Percentiles rank a stretch among this genome's conserved stretches.
These are phyloP conservation scores for Zaprionus ornatus DNA, from an alignment of 1,140 invertebrate species.

Conservation along the genomic window DNA sequence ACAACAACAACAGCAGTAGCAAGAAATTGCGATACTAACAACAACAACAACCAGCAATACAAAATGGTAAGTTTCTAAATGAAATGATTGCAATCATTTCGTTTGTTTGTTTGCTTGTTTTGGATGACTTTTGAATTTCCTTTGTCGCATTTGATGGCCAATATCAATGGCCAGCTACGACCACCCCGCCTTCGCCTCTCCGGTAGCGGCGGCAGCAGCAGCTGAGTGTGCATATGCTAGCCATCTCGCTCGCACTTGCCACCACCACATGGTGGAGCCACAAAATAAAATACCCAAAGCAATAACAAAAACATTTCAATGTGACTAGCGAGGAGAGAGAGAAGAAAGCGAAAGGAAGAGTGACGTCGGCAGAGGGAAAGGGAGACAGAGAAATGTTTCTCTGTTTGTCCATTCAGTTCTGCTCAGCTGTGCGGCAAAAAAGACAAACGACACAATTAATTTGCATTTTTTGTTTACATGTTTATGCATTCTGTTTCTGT, in stretches of 20 bases:
- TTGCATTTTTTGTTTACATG: constrained; percentile 46
- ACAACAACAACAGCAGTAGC: constrained; percentile 12
- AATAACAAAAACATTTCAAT: constrained; percentile 49
- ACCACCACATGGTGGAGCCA: constrained; percentile 46
- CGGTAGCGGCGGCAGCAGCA: constrained; percentile 29
- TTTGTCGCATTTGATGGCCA: constrained; percentile 42
- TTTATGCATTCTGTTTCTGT: not conserved
- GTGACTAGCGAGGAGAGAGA: constrained; percentile 13
- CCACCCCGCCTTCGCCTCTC: not conserved
- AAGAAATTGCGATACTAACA: constrained; percentile 17
- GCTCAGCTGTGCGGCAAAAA: constrained; percentile 14
- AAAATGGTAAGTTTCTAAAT: constrained; percentile 41
- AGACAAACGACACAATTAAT: constrained; percentile 29
- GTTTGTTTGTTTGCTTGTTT: constrained; percentile 3
- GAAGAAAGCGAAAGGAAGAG: not conserved
- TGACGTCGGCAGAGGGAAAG: not conserved
- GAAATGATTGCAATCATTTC: constrained; percentile 14
- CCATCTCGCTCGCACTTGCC: constrained; percentile 39
- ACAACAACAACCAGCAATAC: constrained; percentile 4
- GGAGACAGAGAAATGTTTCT: not conserved
- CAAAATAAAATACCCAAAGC: constrained; percentile 24
- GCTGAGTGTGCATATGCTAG: constrained; percentile 47
- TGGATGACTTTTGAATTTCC: constrained; percentile 33
- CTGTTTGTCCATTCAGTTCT: constrained; percentile 6
- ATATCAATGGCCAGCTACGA: constrained; percentile 40